phyloP scores from a whole-genome alignment of 1,140 invertebrate genomes.

The Cataglyphis hispanica region DNA sequence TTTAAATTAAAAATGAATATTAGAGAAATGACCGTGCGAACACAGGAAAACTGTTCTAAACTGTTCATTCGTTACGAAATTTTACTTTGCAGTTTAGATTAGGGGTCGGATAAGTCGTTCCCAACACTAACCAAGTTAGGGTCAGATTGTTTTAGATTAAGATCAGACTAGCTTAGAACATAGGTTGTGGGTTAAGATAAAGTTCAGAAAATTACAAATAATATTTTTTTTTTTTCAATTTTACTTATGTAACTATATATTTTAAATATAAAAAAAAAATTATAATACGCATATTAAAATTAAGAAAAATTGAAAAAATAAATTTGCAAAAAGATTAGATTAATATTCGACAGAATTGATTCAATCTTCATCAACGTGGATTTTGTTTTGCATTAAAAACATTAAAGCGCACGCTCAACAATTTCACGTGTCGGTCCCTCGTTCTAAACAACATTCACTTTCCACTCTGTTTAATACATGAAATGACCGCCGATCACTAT shows the following conservation, averaged over 20 bases:
- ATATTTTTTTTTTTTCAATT: neutral
- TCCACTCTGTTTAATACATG: conserved; percentile 28
- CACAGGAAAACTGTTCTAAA: neutral
- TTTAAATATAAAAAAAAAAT: neutral
- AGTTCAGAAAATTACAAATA: neutral
- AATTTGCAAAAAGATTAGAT: neutral
- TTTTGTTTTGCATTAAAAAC: neutral
- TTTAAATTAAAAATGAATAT: conserved; percentile 2
- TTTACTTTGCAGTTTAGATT: conserved; percentile 17
- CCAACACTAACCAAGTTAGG: neutral
- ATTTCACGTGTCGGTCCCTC: conserved; percentile 4
- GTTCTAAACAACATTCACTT: conserved; percentile 45
- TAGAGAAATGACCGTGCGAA: neutral
- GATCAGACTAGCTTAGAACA: neutral
- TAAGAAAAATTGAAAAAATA: neutral
- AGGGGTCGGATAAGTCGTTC: neutral
- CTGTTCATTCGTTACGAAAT: neutral
- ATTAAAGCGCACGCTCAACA: conserved; percentile 14
- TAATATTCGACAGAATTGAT: neutral
- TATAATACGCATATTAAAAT: neutral
- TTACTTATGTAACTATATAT: neutral
- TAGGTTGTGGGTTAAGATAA: neutral
- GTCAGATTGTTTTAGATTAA: neutral
- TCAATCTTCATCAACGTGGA: neutral
- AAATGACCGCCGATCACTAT: conserved; percentile 36